These are phyloP conservation scores for Masnerella sp. DNA, from an alignment of 2,888 invertebrate genomes.

Conservation along the genomic window DNA sequence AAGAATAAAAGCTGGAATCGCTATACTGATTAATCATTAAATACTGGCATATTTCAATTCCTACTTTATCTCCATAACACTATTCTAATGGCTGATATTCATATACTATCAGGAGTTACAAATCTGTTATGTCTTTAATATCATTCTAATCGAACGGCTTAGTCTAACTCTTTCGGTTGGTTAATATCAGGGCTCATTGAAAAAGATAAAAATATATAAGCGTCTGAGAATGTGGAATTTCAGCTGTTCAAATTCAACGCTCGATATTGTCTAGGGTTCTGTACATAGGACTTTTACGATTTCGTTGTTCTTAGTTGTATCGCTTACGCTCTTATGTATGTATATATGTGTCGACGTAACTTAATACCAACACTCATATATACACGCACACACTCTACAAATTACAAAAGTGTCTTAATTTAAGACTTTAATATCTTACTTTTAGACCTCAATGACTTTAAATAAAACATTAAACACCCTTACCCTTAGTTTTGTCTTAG, in stretches of 20 bases:
- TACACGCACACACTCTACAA: conserved; percentile 26
- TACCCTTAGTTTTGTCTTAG: too few relatives aligned
- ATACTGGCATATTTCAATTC: conserved; percentile 39
- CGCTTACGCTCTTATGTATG: conserved; percentile 45
- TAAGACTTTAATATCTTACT: too few relatives aligned
- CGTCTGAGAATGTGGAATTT: conserved; percentile 48
- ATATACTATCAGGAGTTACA: conserved; percentile 24
- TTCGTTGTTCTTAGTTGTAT: conserved; percentile 61
- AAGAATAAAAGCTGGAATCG: too few relatives aligned
- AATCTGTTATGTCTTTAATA: background rate
- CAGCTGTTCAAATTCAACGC: conserved; percentile 35
- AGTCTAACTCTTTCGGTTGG: background rate
- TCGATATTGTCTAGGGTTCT: conserved; percentile 53
- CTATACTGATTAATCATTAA: conserved; percentile 1
- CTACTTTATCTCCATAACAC: conserved; percentile 28
- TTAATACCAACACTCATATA: conserved; percentile 27
- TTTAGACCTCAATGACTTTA: too few relatives aligned
- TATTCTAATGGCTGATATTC: conserved; percentile 27
- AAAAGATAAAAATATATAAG: conserved; percentile 53
- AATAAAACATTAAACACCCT: too few relatives aligned
- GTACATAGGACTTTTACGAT: conserved; percentile 45
- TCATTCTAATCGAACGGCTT: background rate
- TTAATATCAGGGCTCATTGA: conserved; percentile 3
- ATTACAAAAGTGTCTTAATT: too few relatives aligned
- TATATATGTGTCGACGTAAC: conserved; percentile 28